These are phyloP conservation scores for Tenthredo amoena DNA, from an alignment of 2,888 invertebrate species.

Conservation along the genomic window DNA sequence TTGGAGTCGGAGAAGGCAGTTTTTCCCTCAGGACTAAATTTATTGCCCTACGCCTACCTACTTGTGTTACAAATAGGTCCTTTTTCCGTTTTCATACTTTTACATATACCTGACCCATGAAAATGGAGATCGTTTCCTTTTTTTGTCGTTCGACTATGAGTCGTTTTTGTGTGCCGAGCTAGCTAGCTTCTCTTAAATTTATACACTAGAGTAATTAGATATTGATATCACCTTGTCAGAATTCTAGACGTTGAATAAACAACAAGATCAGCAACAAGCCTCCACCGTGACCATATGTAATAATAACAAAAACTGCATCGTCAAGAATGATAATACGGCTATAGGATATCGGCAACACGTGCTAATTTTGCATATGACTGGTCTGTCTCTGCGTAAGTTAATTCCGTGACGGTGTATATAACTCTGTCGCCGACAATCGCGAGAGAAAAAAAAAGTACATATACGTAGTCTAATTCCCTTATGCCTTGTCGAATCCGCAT, in stretches of 20 bases:
- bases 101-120: neutral
- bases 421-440: neutral
- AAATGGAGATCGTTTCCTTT: neutral
- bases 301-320: conserved; percentile 1
- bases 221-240: neutral
- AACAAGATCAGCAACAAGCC: neutral
- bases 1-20: neutral
- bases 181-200: neutral
- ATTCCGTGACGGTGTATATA: neutral
- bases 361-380: neutral
- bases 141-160: neutral
- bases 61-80: neutral
- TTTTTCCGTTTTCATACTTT: neutral
- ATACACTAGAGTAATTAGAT: neutral
- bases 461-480: neutral
- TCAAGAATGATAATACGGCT: neutral
- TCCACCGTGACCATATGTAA: neutral
- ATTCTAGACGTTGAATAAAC: neutral
- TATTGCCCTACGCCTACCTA: neutral
- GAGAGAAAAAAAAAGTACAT: neutral
- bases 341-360: neutral
- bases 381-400: neutral
- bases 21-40: neutral
- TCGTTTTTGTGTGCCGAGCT: neutral
- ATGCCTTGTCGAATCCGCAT: too few species aligned